Evolutionary conservation across 2,888 invertebrate genomes (phyloP), one percentile per base, ranked within the genome.

Genomic region (Nudaria mundana): DNA sequence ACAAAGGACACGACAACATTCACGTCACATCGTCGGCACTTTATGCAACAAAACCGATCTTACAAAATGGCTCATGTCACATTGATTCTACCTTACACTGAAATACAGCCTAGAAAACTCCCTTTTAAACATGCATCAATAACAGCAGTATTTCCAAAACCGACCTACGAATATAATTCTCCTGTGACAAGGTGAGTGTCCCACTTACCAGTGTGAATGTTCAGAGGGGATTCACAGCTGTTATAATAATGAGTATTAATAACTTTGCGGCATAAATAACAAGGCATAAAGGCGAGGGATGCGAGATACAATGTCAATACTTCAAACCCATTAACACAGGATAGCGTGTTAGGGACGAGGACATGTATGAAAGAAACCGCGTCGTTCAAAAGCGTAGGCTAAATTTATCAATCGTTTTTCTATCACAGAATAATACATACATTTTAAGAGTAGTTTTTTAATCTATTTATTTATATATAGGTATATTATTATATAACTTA

Each of bases 251-350:
- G 62, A 62, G 75, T 75, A 76, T 70, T 75, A 78, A 77, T 77
- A 76, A 67, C 66, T 64, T 58, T 44, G 64, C 65, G 67, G 66
- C 68, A 76, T 75, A 80, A 76, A 76, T 75, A 76, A 66, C 64
- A 57, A 55, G 44, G 52, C 52, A 69, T 66, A 67, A 67, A 66
- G 66, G 57, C 41, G 38, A 62, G 66, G 63, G 63, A 62, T 58
- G 52, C 60, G 57, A 63, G 52, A 66, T 60, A 76, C 66, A 77
- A 76, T 69, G 68, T 66, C 65, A 69, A 76, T 76, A 74, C 74
- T 78, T 76, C 70, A 79, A 67, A 77, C 71, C 74, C 81, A 79
- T 80, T 80, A 80, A 71, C 63, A 32, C 49, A 44, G 39, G 41
- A 57, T 52, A 23, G 54, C 45, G 52, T 36, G 40, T 14, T n/a